Evolutionary conservation across 2,113 vertebrate species (phyloP).

Genomic region (Lasiurus borealis): DNA sequence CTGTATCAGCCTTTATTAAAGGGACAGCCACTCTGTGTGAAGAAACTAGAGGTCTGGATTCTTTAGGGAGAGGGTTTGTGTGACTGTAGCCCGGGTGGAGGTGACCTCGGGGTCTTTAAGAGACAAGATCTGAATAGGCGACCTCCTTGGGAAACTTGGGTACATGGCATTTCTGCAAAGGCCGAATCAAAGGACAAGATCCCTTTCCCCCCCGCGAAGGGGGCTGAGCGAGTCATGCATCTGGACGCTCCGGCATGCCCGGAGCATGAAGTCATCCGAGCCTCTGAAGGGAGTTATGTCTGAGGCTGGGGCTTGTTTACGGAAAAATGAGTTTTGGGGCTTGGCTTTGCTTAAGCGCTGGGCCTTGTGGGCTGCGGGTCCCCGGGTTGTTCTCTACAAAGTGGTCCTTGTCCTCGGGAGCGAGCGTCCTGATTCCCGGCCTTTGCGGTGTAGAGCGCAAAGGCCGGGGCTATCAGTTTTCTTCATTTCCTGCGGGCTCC

Average conservation of each 20-base stretch:
- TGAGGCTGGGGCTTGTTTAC: conserved; percentile 86
- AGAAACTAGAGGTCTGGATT: neutral
- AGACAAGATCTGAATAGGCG: neutral
- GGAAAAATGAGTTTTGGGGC: conserved; percentile 84
- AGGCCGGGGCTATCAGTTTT: conserved; percentile 60
- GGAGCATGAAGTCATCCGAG: conserved; percentile 87
- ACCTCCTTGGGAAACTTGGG: conserved; percentile 52
- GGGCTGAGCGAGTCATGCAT: conserved; percentile 75
- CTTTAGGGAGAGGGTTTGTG: neutral
- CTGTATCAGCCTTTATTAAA: neutral
- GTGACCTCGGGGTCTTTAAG: neutral
- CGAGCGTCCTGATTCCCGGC: conserved; percentile 75
- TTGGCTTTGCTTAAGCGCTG: conserved; percentile 82
- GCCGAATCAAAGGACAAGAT: conserved; percentile 76
- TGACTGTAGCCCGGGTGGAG: neutral
- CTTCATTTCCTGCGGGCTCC: conserved; percentile 78
- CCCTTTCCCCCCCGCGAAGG: conserved; percentile 75
- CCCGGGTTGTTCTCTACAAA: conserved; percentile 77
- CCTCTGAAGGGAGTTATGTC: conserved; percentile 84
- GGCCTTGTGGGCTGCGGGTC: conserved; percentile 79
- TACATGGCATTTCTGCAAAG: conserved; percentile 74
- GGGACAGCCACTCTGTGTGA: neutral
- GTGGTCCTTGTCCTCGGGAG: conserved; percentile 74
- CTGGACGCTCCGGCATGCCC: conserved; percentile 80
- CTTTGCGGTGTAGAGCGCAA: conserved; percentile 17